Evolutionary conservation across 2,797 vertebrate species (phyloP), one percentile per base, ranked within the genome.

Genomic region (Dryobates pubescens): DNA sequence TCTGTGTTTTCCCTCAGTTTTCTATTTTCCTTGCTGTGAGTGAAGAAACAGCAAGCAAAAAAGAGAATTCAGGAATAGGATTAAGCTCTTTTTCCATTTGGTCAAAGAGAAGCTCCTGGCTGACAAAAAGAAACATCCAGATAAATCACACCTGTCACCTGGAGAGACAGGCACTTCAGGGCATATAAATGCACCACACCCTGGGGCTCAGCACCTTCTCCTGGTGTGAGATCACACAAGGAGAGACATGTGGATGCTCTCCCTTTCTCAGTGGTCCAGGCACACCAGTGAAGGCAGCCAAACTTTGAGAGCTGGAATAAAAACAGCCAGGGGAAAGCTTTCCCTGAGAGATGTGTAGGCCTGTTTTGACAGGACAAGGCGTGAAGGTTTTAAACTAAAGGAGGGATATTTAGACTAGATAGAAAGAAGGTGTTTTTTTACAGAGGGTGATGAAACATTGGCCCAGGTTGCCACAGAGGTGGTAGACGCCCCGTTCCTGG

Each of bases 271-370:
- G 1, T 0, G 1, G 20, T 24, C 53, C 82, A 77, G 8, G n/a
- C 53, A 88, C 62, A 95, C 63, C 92, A 92, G 80, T 11, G 68
- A 64, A 87, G 8, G 69, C 29, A 49, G 36, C 53, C 9, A 7
- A 94, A 68, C 47, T 41, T 23, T 24, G 41, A 83, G 61, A 82
- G 41, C 16, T 84, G 58, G 92, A 91, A 79, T 78, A 68, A 81
- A 89, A 88, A 27, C 53, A 69, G 32, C 14, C 18, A 0, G 22
- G 90, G 92, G 94, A 87, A 87, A 84, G n/a, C 57, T 26, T 67
- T 80, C 68, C 49, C 56, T 22, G 63, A 74, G 72, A 88, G 72
- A 73, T 4, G 10, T 7, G 22, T 51, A 24, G 49, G 47, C 47
- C 47, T 49, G 20, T 49, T 43, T 43, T 43, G 41, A 43, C 41